Evolutionary conservation across 2,113 vertebrate genomes (phyloP).

Genomic region (Silurus meridionalis): DNA sequence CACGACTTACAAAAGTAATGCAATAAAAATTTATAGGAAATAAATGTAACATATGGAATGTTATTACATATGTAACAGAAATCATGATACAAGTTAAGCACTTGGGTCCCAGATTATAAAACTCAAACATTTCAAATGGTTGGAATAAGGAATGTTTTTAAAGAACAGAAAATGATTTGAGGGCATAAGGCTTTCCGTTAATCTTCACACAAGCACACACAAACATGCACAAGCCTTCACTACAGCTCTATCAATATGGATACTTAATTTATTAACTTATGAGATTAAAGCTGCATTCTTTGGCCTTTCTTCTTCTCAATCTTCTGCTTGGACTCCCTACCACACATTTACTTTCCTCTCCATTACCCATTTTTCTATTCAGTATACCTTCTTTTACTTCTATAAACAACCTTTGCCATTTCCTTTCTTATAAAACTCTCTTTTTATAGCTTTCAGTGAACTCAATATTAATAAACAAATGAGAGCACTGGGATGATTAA

Average conservation of each 20-base stretch:
- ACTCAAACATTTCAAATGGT: constrained; percentile 25
- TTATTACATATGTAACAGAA: constrained; percentile 53
- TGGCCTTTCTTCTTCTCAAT: constrained; percentile 54
- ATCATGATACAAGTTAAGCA: constrained; percentile 48
- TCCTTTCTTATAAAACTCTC: constrained; percentile 22
- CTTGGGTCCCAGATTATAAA: constrained; percentile 24
- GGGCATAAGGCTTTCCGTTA: constrained; percentile 6
- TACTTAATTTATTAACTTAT: constrained; percentile 51
- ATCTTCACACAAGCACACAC: constrained; percentile 5
- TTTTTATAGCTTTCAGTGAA: background rate
- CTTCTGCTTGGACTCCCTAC: constrained; percentile 12
- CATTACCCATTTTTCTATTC: constrained; percentile 31
- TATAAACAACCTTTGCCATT: constrained; percentile 17
- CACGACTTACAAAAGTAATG: constrained; percentile 41
- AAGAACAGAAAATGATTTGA: constrained; percentile 15
- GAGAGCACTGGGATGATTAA: too few relatives aligned
- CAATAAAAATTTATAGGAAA: constrained; percentile 15
- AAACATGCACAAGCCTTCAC: background rate
- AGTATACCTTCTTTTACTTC: constrained; percentile 50
- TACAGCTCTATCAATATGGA: background rate
- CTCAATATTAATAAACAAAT: background rate
- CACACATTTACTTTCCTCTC: constrained; percentile 11
- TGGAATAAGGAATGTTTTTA: constrained; percentile 30
- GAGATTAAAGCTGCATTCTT: constrained; percentile 60
- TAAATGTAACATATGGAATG: constrained; percentile 57